Evolutionary conservation across 1,140 invertebrate genomes (phyloP), one percentile per base, ranked within the genome.

Genomic region (Ooceraea biroi): DNA sequence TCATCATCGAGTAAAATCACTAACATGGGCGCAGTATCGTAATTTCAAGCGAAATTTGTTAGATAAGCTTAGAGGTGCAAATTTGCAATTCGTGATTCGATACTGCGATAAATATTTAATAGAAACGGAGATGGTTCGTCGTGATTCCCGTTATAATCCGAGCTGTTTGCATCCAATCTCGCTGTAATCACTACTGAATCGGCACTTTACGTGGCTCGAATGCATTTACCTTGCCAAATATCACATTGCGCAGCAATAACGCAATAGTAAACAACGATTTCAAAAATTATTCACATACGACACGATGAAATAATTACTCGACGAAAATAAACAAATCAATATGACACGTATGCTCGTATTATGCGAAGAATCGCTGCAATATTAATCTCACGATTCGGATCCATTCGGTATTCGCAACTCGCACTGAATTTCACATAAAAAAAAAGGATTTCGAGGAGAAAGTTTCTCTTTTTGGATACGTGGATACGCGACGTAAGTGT

Each of bases 1-100:
- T 36, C 46, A n/a, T 63, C 44, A 36, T 65, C 66, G 30, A 12
- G 46, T 11, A 65, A 69, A 72, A 61, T 84, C 65, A 71, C 46
- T 65, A 61, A 52, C 41, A 1, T 12, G 22, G 14, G 2, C 12
- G 55, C 52, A 27, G 55, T 69, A 71, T 69, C 30, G 8, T 12
- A 30, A 44, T 57, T 68, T 78, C 50, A 12, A 27, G 27, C n/a
- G 19, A 8, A 44, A 69, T 69, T 3, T 3, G 46, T 50, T 27
- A 27, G 14, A 30, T n/a, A 50, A 50, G 8, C 14, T 36, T 7
- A 36, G 22, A 69, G 25, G 14, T 48, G 25, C 46, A 50, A 50
- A 48, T 48, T 14, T 22, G 57, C 3, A 60, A 19, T 36, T 7
- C 41, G 63, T 11, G 41, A 65, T 65, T 44, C 63, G 36, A 65